These are phyloP conservation scores for Trichogramma dendrolimi DNA, from an alignment of 2,888 invertebrate genomes.

Conservation along the genomic window DNA sequence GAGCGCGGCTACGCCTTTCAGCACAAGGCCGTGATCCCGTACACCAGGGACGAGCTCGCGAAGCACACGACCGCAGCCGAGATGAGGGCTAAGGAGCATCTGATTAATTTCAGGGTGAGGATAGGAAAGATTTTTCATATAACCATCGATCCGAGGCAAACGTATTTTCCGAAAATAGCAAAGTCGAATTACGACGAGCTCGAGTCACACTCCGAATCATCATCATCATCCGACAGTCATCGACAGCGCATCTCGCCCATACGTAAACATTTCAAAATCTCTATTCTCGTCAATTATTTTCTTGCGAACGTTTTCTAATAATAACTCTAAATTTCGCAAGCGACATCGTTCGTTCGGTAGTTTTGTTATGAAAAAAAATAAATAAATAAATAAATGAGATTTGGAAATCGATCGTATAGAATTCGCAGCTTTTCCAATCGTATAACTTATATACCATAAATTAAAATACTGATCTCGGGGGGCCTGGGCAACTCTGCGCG, in stretches of 20 bases:
- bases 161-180: too few relatives aligned
- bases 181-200: too few relatives aligned
- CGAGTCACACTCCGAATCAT: too few relatives aligned
- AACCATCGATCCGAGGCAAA: neutral
- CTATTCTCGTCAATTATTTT: too few relatives aligned
- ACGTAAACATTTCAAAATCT: too few relatives aligned
- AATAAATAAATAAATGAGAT: constrained; percentile 4
- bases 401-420: neutral
- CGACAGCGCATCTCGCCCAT: too few relatives aligned
- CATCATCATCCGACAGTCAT: too few relatives aligned
- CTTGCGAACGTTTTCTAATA: too few relatives aligned
- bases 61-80: constrained; percentile 66
- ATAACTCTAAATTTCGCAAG: too few relatives aligned
- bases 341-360: neutral
- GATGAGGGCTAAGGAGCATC: constrained; percentile 66
- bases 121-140: neutral
- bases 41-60: constrained; percentile 65
- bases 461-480: neutral
- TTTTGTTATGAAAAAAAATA: constrained; percentile 10
- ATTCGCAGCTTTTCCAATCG: too few relatives aligned
- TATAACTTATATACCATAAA: too few relatives aligned
- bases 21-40: constrained; percentile 63
- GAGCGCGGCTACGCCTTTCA: constrained; percentile 51
- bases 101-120: constrained; percentile 57
- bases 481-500: neutral